phyloP scores from a whole-genome alignment of 2,797 vertebrate species.

The Natrix natrix region DNA sequence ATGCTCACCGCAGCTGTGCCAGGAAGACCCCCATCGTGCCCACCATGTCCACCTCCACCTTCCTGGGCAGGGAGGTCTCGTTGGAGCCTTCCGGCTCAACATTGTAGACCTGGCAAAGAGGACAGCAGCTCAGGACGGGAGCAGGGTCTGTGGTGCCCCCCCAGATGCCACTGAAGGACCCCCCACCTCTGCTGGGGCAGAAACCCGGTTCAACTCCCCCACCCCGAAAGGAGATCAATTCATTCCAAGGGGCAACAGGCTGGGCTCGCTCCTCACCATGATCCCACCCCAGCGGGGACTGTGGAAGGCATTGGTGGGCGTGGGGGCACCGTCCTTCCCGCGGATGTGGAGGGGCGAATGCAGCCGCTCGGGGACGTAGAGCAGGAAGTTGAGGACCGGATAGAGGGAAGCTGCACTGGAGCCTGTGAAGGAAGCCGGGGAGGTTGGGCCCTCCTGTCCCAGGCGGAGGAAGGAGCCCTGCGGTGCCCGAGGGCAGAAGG shows the following conservation, averaged over 20 bases:
- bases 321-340: constrained; percentile 80
- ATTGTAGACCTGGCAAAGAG: constrained; percentile 84
- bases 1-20: constrained; percentile 87
- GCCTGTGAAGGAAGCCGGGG: constrained; percentile 67
- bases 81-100: constrained; percentile 76
- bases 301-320: constrained; percentile 91
- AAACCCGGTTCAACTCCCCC: background rate
- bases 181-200: background rate
- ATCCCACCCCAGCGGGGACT: constrained; percentile 98
- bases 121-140: background rate
- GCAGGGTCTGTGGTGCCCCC: background rate
- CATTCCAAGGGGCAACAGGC: background rate
- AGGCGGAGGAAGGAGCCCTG: background rate
- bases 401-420: constrained; percentile 93
- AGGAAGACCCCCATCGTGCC: constrained; percentile 95
- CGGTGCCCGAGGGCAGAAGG: background rate
- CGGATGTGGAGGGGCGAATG: constrained; percentile 91
- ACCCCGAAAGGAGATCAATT: background rate
- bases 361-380: constrained; percentile 89
- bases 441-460: background rate
- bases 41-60: constrained; percentile 84
- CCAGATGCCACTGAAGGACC: background rate
- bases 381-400: constrained; percentile 92
- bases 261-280: constrained; percentile 76
- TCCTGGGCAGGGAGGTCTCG: constrained; percentile 73